Evolutionary conservation across 1,140 invertebrate species (phyloP).

Genomic region (Bombus difficillimus): DNA sequence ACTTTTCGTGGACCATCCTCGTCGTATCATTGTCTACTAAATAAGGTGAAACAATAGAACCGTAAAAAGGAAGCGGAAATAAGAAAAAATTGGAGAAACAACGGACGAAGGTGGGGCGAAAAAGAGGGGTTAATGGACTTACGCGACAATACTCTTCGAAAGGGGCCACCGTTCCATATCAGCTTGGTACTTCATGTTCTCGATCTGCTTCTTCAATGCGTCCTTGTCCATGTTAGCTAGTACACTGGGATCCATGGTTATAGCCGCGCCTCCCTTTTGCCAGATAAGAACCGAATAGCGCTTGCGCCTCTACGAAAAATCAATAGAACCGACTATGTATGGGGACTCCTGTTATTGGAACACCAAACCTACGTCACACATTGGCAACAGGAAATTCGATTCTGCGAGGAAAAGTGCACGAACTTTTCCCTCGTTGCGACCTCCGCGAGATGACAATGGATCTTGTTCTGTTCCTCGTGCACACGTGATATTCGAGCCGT

Average conservation of each 20-base stretch:
- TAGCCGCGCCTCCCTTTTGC: slow-evolving; percentile 80
- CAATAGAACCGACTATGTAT: slow-evolving; percentile 72
- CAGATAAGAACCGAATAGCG: slow-evolving; percentile 74
- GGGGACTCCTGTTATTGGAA: slow-evolving; percentile 49
- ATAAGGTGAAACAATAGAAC: neutral
- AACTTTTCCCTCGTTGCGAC: neutral
- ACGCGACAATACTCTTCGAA: slow-evolving; percentile 96
- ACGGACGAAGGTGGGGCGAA: neutral
- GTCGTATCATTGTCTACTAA: neutral
- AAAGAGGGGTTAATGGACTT: slow-evolving; percentile 85
- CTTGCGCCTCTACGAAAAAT: slow-evolving; percentile 80
- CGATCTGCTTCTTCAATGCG: slow-evolving; percentile 97
- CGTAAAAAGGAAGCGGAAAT: neutral
- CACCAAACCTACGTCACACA: slow-evolving; percentile 37
- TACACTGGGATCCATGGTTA: slow-evolving; percentile 93
- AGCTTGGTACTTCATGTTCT: slow-evolving; percentile 98
- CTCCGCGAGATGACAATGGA: neutral
- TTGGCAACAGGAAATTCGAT: slow-evolving; percentile 39
- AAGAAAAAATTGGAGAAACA: neutral
- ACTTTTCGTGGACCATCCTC: slow-evolving; percentile 10
- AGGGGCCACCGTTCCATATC: slow-evolving; percentile 97
- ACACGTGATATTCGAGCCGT: neutral
- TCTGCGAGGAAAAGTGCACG: slow-evolving; percentile 1
- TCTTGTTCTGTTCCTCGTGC: neutral
- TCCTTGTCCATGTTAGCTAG: slow-evolving; percentile 97